Evolutionary conservation across 2,113 vertebrate species (phyloP), one percentile per base, ranked within the genome.

Genomic region (Mus pahari): DNA sequence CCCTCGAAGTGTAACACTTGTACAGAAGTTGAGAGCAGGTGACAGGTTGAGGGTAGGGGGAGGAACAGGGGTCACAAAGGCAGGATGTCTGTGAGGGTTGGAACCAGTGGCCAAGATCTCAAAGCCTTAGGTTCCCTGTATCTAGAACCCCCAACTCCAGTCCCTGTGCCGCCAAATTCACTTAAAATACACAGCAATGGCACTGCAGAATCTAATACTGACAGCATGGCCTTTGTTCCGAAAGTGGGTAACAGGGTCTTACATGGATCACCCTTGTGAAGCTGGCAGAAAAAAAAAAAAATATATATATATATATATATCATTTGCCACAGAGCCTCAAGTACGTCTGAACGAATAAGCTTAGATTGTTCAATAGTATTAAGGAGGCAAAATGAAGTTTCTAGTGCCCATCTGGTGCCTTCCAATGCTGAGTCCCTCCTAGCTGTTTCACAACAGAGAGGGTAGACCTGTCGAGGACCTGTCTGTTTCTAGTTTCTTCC

Each of bases 191-290:
- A 39, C 12, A 17, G 4, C 39, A n/a, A 62, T 1, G 3, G 2
- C 1, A 7, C 60, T 7, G 13, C 42, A 19, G 91, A 36, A 33
- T 13, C 9, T 19, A 9, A 3, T 31, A 11, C 0, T 12, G 53
- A 20, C 33, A 0, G 0, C 53, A 9, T 16, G 26, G 16, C 33
- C 24, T 7, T 24, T 8, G 5, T 13, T 74, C 45, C 17, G 7
- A 39, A 22, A 22, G 64, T 64, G 6, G n/a, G 31, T 22, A 20
- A 26, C 11, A 31, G n/a, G 87, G 10, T 31, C 33, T 0, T 16
- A 28, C 22, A 28, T 8, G 53, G 36, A 0, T 16, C 17, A 0
- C 31, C 11, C 16, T 53, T 42, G 0, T 0, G 7, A 45, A 19
- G 58, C 48, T 9, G 2, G n/a, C 42, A 28, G 8, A 48, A n/a